Conservation (phyloP, 2,113 vertebrate species). For the Antennarius striatus region DNA sequence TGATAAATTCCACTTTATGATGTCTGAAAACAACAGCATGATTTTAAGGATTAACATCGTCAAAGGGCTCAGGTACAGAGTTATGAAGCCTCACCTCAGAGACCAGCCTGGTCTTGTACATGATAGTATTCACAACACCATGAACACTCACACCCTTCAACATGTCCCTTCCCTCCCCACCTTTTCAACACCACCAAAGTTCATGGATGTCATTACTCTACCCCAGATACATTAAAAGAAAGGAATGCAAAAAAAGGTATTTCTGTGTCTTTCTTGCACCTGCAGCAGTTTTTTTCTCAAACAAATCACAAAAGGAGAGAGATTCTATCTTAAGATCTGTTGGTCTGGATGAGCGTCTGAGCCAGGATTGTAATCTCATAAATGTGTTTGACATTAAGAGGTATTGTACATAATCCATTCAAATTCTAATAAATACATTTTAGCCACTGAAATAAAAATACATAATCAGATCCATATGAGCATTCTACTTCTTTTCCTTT, state of each 20-base stretch:
- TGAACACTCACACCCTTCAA: conserved; percentile 14
- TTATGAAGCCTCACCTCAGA: conserved; percentile 12
- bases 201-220: conserved; percentile 16
- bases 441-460: neutral
- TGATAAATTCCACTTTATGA: conserved; percentile 30
- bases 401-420: conserved; percentile 4
- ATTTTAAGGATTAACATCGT: conserved; percentile 33
- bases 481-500: too few species aligned
- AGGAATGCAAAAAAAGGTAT: neutral
- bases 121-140: conserved; percentile 14
- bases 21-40: conserved; percentile 39
- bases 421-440: neutral
- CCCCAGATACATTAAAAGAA: conserved; percentile 1
- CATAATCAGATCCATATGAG: neutral
- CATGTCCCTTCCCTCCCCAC: neutral
- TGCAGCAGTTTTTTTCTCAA: conserved; percentile 13
- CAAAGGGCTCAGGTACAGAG: conserved; percentile 23
- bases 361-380: conserved; percentile 17
- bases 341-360: conserved; percentile 7
- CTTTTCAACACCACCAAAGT: conserved; percentile 27
- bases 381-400: conserved; percentile 10
- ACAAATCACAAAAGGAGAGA: conserved; percentile 4
- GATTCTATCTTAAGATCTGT: conserved; percentile 6
- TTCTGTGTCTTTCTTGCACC: conserved; percentile 30
- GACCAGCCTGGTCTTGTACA: conserved; percentile 52